These are phyloP conservation scores for Cryptus viduatorius DNA, from an alignment of 2,888 invertebrate species.

Conservation along the genomic window DNA sequence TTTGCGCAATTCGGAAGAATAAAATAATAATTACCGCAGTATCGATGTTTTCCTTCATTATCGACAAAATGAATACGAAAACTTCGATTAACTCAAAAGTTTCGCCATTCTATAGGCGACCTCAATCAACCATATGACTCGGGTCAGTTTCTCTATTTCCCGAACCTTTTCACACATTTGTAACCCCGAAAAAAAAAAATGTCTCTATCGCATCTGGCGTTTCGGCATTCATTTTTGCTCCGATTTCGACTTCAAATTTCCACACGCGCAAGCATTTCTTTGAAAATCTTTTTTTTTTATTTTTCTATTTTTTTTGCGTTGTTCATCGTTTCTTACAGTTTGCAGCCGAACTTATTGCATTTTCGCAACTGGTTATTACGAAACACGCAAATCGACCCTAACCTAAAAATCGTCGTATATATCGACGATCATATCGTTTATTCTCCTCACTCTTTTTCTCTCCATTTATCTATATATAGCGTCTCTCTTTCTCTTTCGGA, in stretches of 20 bases:
- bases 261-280: background rate
- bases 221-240: background rate
- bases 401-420: background rate
- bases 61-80: background rate
- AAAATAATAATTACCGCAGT: background rate
- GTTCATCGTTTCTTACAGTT: background rate
- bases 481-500: slow-evolving; percentile 62
- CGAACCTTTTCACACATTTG: slow-evolving; percentile 4
- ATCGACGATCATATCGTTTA: background rate
- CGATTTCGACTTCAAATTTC: background rate
- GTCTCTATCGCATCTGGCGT: background rate
- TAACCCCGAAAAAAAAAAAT: no score
- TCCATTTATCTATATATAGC: slow-evolving; percentile 6
- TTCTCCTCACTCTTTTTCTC: slow-evolving; percentile 45
- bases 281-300: no score
- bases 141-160: slow-evolving; percentile 1
- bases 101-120: slow-evolving; percentile 4
- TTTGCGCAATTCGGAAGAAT: no score
- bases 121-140: background rate
- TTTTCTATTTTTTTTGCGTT: no score
- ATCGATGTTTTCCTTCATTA: background rate
- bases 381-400: background rate
- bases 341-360: background rate
- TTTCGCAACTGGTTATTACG: background rate
- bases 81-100: background rate